phyloP scores from a whole-genome alignment of 2,888 invertebrate species.

The Sepioteuthis lessoniana region DNA sequence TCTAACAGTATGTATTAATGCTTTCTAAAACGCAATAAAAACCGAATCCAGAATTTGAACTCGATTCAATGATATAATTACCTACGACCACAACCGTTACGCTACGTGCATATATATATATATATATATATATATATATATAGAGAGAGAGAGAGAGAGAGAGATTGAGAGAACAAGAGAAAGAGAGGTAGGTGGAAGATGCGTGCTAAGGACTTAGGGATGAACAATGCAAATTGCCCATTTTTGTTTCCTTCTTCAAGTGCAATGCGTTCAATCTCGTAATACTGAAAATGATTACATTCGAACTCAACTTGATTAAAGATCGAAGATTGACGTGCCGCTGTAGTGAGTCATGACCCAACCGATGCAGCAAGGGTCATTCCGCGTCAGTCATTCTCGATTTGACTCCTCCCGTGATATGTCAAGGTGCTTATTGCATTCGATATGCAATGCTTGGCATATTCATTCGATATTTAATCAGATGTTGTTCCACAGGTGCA shows the following conservation, averaged over 20 bases:
- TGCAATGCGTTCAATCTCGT: neutral
- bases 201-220: neutral
- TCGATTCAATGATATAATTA: too few relatives aligned
- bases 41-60: too few relatives aligned
- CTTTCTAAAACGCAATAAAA: too few relatives aligned
- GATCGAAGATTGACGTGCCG: neutral
- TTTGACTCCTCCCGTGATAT: neutral
- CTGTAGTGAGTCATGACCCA: neutral
- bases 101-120: too few relatives aligned
- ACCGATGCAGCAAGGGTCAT: neutral
- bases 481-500: neutral
- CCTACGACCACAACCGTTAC: too few relatives aligned
- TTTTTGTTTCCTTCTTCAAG: neutral
- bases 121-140: too few relatives aligned
- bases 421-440: neutral
- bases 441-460: neutral
- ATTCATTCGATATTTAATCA: neutral
- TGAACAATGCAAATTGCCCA: neutral
- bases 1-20: too few relatives aligned
- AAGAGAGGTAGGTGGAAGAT: too few relatives aligned
- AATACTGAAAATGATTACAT: neutral
- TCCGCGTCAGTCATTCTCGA: neutral
- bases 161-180: too few relatives aligned
- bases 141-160: too few relatives aligned
- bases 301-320: neutral